These are phyloP conservation scores for Eudorcas thomsonii DNA, from an alignment of 2,113 vertebrate species.

Conservation along the genomic window DNA sequence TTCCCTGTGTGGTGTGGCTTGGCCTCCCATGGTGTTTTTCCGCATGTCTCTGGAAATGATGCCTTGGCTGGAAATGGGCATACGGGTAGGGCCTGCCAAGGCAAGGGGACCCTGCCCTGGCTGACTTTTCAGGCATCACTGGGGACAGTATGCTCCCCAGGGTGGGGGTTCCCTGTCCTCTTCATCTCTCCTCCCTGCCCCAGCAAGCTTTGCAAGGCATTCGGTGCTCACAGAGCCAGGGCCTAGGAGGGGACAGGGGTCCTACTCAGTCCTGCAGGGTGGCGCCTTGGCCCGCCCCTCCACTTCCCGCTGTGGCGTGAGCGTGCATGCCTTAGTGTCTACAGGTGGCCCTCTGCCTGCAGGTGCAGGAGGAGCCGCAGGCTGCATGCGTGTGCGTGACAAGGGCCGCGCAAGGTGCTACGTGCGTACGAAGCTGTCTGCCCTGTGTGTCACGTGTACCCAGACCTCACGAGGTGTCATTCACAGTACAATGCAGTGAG, in stretches of 20 bases:
- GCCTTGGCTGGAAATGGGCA: constrained; percentile 7
- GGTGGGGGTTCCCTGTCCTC: background rate
- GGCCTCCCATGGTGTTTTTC: constrained; percentile 38
- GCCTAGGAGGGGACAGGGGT: background rate
- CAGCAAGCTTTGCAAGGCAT: background rate
- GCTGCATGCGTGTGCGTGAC: background rate
- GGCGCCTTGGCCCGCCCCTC: background rate
- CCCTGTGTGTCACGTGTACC: background rate
- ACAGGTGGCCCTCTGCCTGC: background rate
- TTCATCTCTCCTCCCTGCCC: background rate
- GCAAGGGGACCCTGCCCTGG: background rate
- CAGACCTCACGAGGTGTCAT: background rate
- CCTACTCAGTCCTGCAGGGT: background rate
- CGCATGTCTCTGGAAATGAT: constrained; percentile 38
- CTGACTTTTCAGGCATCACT: background rate
- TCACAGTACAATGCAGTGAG: background rate
- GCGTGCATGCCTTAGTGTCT: background rate
- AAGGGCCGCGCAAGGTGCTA: background rate
- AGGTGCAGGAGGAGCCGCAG: background rate
- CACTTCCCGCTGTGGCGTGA: background rate
- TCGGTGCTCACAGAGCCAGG: background rate
- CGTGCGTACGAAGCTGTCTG: background rate
- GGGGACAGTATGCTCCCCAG: background rate
- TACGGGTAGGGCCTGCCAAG: background rate
- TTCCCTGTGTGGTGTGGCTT: constrained; percentile 9